phyloP scores from a whole-genome alignment of 2,888 invertebrate species.

The Apoda limacodes region DNA sequence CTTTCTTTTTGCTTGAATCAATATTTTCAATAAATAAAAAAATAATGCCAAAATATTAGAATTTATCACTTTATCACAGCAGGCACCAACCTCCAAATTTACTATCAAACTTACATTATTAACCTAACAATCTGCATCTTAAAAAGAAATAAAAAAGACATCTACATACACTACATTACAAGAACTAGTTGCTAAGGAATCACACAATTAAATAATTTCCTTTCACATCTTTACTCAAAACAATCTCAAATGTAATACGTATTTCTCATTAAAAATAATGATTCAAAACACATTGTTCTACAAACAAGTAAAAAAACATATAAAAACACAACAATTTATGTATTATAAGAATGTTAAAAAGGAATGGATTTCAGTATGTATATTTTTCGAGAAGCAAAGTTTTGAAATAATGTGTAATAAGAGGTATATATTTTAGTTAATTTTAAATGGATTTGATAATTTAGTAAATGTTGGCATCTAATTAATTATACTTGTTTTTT shows the following conservation, averaged over 20 bases:
- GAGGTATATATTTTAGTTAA: no score
- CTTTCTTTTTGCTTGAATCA: no score
- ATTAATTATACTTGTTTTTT: no score
- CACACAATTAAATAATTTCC: constrained; percentile 66
- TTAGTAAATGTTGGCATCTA: no score
- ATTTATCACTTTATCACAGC: constrained; percentile 15
- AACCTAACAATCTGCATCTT: constrained; percentile 22
- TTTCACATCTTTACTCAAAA: constrained; percentile 47
- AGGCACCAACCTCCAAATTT: constrained; percentile 29
- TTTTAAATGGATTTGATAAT: no score
- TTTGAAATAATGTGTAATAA: no score
- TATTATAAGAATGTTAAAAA: constrained; percentile 8
- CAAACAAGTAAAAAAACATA: constrained; percentile 55
- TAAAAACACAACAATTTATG: constrained; percentile 59
- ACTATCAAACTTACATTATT: constrained; percentile 23
- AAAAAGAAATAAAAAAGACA: constrained; percentile 28
- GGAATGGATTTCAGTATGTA: no score
- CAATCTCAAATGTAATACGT: constrained; percentile 51
- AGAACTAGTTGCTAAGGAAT: constrained; percentile 48
- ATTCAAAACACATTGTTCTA: constrained; percentile 43
- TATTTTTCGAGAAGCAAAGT: no score
- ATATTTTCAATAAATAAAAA: constrained; percentile 19
- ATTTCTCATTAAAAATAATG: constrained; percentile 37
- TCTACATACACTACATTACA: constrained; percentile 51
- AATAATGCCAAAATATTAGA: constrained; percentile 21